Evolutionary conservation across 2,797 vertebrate species (phyloP), one percentile per base, ranked within the genome.

Genomic region (Rhinella marina): DNA sequence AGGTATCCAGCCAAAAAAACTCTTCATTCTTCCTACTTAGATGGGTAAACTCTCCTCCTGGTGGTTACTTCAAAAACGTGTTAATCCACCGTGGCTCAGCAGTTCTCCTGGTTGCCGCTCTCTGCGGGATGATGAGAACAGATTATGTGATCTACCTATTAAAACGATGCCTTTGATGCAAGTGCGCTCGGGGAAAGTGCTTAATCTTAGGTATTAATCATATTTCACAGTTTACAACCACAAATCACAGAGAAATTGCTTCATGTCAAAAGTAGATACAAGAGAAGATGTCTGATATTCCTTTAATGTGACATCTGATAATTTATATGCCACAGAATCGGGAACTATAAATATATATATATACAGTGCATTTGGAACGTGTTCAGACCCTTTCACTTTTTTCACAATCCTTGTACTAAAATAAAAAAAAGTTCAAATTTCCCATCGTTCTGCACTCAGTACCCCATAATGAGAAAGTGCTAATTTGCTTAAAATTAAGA

Each of bases 101-200:
- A 19, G 54, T 41, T 86, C 25, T 59, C 73, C 84, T n/a, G 62
- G 84, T 85, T 78, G 14, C 16, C 17, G 57, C 19, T 75, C 72
- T 75, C 72, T 7, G 48, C 25, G 32, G 72, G 72, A 54, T n/a
- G 59, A 59, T 85, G 48, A 66, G 61, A 64, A 19, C 59, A 78
- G 75, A 86, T 78, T 64, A 85, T 59, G 52, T 78, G 84, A 76
- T 27, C 25, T 86, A 64, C 32, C 73, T 59, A 86, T 59, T 59
- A 79, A 86, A 29, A 64, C 50, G 23, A 76, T 56, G 25, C 9
- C 73, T 86, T 86, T 78, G 73, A 85, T 48, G 84, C 75, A 25
- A 62, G 29, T 23, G 54, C 41, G 41, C 2, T 84, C 5, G 0
- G 66, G 54, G 23, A 64, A 77, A 66, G 7, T 21, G 32, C 59